Percentiles rank a stretch among this genome's conserved stretches.
Evolutionary conservation across 2,113 vertebrate species (phyloP).

Genomic region (Epinephelus cyanopodus): DNA sequence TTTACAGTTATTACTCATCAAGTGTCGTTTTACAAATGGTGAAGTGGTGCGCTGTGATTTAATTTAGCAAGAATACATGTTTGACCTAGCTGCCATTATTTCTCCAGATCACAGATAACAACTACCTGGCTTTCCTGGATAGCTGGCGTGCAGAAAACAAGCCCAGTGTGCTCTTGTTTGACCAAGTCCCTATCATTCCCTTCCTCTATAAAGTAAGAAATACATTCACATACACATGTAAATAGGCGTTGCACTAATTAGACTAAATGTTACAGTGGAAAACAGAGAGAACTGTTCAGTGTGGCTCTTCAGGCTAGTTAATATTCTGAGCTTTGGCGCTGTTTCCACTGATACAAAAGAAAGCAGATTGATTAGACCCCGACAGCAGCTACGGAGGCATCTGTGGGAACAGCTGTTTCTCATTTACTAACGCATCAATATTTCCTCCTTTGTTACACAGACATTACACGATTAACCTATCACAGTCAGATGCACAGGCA

Average conservation of each 20-base stretch:
- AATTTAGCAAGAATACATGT: background rate
- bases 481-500: background rate
- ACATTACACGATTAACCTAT: background rate
- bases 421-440: background rate
- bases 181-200: conserved; percentile 86
- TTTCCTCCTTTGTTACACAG: conserved; percentile 2
- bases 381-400: background rate
- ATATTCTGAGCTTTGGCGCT: background rate
- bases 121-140: conserved; percentile 89
- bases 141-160: conserved; percentile 94
- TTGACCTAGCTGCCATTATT: background rate
- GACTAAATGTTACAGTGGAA: background rate
- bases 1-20: background rate
- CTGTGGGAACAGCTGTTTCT: conserved; percentile 1
- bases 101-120: conserved; percentile 91
- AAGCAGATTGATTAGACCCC: background rate
- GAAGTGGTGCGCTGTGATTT: background rate
- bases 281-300: background rate
- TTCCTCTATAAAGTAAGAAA: conserved; percentile 91
- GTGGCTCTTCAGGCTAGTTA: background rate
- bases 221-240: too few relatives aligned
- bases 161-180: conserved; percentile 92
- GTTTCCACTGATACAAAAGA: background rate
- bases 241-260: background rate
- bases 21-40: background rate